phyloP scores from a whole-genome alignment of 1,140 invertebrate genomes.

The Drosophila truncata region DNA sequence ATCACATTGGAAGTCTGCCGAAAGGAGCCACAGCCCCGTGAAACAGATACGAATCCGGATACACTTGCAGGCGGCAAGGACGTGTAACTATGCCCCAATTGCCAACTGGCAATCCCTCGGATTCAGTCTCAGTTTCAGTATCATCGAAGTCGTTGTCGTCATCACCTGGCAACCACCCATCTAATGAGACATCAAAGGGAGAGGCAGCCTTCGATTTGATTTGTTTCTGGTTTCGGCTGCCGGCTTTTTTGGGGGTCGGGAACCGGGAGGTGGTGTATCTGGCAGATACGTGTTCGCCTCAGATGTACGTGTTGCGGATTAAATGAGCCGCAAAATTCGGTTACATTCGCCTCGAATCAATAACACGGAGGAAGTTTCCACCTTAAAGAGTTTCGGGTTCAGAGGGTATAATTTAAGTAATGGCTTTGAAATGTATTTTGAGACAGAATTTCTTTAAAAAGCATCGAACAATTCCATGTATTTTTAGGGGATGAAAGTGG shows the following conservation, averaged over 20 bases:
- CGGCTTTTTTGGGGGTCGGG: slow-evolving; percentile 34
- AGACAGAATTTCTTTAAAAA: neutral
- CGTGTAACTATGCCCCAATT: slow-evolving; percentile 41
- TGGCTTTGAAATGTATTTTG: neutral
- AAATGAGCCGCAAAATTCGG: slow-evolving; percentile 69
- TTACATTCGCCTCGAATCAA: slow-evolving; percentile 62
- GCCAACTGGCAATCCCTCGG: slow-evolving; percentile 22
- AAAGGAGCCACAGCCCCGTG: slow-evolving; percentile 44
- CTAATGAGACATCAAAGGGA: slow-evolving; percentile 80
- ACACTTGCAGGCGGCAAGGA: slow-evolving; percentile 23
- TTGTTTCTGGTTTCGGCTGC: slow-evolving; percentile 63
- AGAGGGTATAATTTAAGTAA: slow-evolving; percentile 6
- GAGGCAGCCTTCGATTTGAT: slow-evolving; percentile 60
- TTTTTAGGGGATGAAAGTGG: neutral
- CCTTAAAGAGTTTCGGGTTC: slow-evolving; percentile 31
- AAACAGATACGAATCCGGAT: slow-evolving; percentile 38
- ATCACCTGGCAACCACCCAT: slow-evolving; percentile 75
- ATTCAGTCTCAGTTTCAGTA: slow-evolving; percentile 18
- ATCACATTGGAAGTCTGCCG: slow-evolving; percentile 38
- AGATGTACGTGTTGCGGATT: slow-evolving; percentile 51
- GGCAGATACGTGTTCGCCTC: slow-evolving; percentile 38
- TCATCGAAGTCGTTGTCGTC: slow-evolving; percentile 20
- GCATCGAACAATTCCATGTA: neutral
- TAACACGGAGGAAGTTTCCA: slow-evolving; percentile 41
- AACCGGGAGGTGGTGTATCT: slow-evolving; percentile 32